phyloP scores from a whole-genome alignment of 2,113 vertebrate genomes.

The Oceanodroma tethys region DNA sequence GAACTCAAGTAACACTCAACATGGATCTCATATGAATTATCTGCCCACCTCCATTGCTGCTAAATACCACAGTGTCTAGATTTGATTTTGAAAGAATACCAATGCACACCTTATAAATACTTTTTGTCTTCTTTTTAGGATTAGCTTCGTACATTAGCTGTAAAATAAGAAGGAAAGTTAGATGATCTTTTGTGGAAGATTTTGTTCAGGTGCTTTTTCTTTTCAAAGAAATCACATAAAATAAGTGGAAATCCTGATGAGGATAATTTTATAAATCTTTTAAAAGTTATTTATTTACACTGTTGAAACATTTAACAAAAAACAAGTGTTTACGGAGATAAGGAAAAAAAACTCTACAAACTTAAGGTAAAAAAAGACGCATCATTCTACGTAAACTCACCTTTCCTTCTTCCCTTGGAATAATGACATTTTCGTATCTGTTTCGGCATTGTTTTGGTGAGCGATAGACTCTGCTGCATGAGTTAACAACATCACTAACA shows the following conservation, averaged over 20 bases:
- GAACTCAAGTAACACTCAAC: constrained; percentile 57
- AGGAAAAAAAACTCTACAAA: constrained; percentile 25
- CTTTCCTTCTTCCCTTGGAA: constrained; percentile 93
- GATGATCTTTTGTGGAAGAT: constrained; percentile 69
- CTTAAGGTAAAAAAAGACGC: background rate
- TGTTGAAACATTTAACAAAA: constrained; percentile 55
- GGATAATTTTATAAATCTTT: constrained; percentile 35
- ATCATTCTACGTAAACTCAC: constrained; percentile 56
- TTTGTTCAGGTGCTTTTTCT: constrained; percentile 67
- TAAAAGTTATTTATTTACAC: constrained; percentile 46
- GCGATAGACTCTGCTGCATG: constrained; percentile 91
- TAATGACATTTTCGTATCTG: constrained; percentile 92
- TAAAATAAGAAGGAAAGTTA: constrained; percentile 73
- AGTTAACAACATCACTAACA: constrained; percentile 93
- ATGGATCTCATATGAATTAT: constrained; percentile 61
- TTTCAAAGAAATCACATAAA: constrained; percentile 67
- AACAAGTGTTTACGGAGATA: constrained; percentile 32
- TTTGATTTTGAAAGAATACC: constrained; percentile 72
- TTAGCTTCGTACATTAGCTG: constrained; percentile 92
- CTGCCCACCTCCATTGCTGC: constrained; percentile 67
- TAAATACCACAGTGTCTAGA: constrained; percentile 63
- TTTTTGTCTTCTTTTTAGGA: constrained; percentile 96
- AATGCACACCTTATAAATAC: constrained; percentile 89
- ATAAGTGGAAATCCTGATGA: constrained; percentile 63
- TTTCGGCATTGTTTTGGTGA: constrained; percentile 92